Percentiles rank a stretch among this genome's conserved stretches.
Evolutionary conservation across 2,888 invertebrate species (phyloP).

Genomic region (Brenthis daphne): DNA sequence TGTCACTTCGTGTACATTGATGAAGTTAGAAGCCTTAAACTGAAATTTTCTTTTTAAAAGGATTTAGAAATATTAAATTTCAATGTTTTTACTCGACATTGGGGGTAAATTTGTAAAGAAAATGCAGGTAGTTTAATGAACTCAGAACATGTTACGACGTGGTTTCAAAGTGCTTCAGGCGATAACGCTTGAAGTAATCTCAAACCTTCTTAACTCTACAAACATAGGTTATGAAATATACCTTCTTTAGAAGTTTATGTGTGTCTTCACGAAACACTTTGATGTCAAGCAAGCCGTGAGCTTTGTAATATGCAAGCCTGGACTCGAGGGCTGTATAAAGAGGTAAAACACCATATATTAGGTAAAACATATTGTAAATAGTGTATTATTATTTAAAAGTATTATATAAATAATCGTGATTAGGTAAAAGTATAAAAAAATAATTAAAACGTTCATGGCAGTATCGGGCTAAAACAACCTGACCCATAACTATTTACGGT

Average conservation of each 20-base stretch:
- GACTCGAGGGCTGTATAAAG: neutral
- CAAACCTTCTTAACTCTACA: constrained; percentile 24
- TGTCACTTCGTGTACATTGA: no score
- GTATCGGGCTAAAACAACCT: no score
- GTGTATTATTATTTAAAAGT: no score
- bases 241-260: constrained; percentile 25
- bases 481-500: no score
- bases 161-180: constrained; percentile 27
- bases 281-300: constrained; percentile 26
- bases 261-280: constrained; percentile 24
- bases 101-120: constrained; percentile 19
- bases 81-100: constrained; percentile 1
- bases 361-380: no score
- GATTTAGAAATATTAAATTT: no score
- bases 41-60: constrained; percentile 8
- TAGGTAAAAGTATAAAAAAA: no score
- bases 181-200: constrained; percentile 30
- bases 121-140: constrained; percentile 29
- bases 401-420: no score
- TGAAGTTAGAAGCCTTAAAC: no score
- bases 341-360: no score
- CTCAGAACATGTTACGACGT: constrained; percentile 18
- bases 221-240: constrained; percentile 27
- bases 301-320: constrained; percentile 8
- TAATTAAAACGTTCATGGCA: no score